These are phyloP conservation scores for Catharus minimus DNA, from an alignment of 2,113 vertebrate species.

Conservation along the genomic window DNA sequence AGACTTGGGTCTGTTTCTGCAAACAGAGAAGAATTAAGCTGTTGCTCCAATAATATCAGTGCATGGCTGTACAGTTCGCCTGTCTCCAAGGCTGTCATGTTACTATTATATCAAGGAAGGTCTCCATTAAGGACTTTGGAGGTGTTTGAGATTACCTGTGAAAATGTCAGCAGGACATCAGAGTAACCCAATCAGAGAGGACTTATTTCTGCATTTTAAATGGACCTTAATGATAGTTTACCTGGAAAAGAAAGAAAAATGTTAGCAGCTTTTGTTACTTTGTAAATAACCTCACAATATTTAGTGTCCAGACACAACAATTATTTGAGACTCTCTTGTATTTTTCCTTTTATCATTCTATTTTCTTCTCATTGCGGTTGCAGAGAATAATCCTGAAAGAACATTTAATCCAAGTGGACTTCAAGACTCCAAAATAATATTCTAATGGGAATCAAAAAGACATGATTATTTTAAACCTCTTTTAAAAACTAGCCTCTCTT, in stretches of 20 bases:
- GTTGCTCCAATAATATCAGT: neutral
- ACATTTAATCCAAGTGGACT: neutral
- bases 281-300: neutral
- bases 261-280: neutral
- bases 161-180: neutral
- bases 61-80: neutral
- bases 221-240: neutral
- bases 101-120: neutral
- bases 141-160: neutral
- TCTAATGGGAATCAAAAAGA: neutral
- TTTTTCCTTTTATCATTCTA: neutral
- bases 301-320: neutral
- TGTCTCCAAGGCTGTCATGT: neutral
- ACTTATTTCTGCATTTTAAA: neutral
- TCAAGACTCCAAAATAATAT: neutral
- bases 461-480: neutral
- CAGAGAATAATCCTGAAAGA: neutral
- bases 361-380: neutral
- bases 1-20: neutral
- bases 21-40: slow-evolving; percentile 6
- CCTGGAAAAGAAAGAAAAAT: neutral
- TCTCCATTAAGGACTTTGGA: neutral
- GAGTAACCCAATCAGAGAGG: neutral
- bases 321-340: neutral
- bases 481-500: neutral